phyloP scores from a whole-genome alignment of 2,113 vertebrate species.

The Paradisaea rubra region DNA sequence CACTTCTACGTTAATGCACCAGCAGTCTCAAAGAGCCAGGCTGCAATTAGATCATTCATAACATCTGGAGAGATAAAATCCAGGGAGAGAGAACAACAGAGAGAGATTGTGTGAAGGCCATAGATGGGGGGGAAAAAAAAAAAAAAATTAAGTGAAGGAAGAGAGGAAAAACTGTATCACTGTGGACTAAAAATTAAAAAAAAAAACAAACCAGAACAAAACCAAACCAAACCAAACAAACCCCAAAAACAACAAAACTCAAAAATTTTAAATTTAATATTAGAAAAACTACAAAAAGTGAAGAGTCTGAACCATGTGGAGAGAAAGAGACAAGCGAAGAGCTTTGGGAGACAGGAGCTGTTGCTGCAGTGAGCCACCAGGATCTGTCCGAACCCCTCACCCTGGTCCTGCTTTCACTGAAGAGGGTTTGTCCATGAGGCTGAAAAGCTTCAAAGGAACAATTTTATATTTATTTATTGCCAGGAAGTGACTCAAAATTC shows the following conservation, averaged over 20 bases:
- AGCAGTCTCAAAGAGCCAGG: neutral
- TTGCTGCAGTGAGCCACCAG: neutral
- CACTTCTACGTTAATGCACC: neutral
- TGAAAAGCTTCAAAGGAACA: neutral
- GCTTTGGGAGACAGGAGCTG: neutral
- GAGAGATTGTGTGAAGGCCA: neutral
- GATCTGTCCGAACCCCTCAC: neutral
- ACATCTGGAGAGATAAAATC: neutral
- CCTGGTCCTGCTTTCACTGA: fast-evolving
- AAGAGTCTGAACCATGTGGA: neutral
- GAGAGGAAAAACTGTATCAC: neutral
- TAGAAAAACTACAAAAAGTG: neutral
- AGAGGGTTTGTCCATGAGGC: neutral
- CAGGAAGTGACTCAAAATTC: neutral
- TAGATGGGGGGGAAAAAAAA: neutral
- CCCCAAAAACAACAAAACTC: too few species aligned
- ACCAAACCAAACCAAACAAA: too few species aligned
- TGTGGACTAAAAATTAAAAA: too few species aligned
- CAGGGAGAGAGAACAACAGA: neutral
- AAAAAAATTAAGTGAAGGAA: neutral
- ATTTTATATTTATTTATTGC: neutral
- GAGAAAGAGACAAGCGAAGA: neutral
- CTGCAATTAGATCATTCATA: neutral
- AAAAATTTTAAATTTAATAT: neutral
- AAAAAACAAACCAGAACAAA: too few species aligned